phyloP scores from a whole-genome alignment of 2,113 vertebrate genomes.

The Saccopteryx leptura region DNA sequence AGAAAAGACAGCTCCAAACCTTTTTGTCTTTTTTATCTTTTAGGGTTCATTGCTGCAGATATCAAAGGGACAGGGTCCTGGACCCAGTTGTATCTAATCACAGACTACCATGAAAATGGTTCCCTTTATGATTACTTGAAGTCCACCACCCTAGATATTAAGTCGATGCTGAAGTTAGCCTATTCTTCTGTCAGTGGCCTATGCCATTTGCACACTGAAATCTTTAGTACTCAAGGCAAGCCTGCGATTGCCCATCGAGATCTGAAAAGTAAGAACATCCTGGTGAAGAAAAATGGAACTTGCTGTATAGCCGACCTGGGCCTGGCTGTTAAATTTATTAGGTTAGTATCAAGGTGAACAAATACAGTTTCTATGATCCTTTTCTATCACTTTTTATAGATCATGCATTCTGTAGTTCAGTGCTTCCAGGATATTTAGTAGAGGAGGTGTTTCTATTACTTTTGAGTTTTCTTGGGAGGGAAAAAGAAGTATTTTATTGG shows the following conservation, averaged over 20 bases:
- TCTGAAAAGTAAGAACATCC: constrained; percentile 98
- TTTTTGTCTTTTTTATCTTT: constrained; percentile 9
- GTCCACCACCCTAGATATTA: constrained; percentile 95
- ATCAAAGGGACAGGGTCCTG: constrained; percentile 99
- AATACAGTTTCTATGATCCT: not conserved
- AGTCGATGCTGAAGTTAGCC: constrained; percentile 95
- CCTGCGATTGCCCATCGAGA: constrained; percentile 98
- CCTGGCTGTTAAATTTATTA: constrained; percentile 98
- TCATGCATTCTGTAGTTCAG: not conserved
- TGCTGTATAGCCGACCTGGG: constrained; percentile 98
- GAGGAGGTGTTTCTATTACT: not conserved
- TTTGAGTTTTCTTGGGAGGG: not conserved
- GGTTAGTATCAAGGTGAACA: constrained; percentile 87
- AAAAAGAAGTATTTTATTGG: not conserved
- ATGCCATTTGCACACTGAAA: constrained; percentile 98
- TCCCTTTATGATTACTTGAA: constrained; percentile 98
- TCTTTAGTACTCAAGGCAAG: constrained; percentile 98
- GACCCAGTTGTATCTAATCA: constrained; percentile 98
- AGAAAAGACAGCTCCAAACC: not conserved
- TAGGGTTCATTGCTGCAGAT: constrained; percentile 98
- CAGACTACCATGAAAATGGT: constrained; percentile 97
- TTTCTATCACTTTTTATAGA: not conserved
- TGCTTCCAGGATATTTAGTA: not conserved
- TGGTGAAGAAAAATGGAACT: constrained; percentile 98
- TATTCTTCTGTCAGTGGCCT: constrained; percentile 96